These are phyloP conservation scores for Shinisaurus crocodilurus DNA, from an alignment of 2,113 vertebrate species.

Conservation along the genomic window DNA sequence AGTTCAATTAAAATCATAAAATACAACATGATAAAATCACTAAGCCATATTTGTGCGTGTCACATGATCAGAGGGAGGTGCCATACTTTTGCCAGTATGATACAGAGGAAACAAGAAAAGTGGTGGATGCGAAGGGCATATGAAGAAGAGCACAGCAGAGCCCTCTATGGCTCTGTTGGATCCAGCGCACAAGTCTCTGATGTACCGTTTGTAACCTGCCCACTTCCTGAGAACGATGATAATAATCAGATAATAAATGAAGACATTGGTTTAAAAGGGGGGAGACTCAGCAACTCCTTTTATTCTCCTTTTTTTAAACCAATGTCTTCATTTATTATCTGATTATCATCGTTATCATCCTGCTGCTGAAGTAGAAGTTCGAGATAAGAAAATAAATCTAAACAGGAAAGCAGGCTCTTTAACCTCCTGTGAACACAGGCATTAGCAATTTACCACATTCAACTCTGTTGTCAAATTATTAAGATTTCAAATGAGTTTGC, in stretches of 20 bases:
- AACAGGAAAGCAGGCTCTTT: not conserved
- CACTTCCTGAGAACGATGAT: not conserved
- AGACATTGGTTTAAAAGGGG: too few species aligned
- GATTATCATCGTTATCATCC: not conserved
- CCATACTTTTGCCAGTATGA: not conserved
- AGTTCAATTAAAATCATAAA: too few species aligned
- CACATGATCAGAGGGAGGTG: not conserved
- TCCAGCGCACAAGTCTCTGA: not conserved
- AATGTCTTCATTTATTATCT: not conserved
- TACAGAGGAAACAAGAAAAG: not conserved
- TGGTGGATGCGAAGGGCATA: not conserved
- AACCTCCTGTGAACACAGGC: not conserved
- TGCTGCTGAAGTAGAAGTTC: not conserved
- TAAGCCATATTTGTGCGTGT: not conserved
- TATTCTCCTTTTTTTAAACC: not conserved
- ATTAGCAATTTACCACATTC: not conserved
- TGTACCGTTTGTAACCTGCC: not conserved
- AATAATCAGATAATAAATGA: too few species aligned
- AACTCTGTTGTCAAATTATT: conserved; percentile 24
- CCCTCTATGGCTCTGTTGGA: not conserved
- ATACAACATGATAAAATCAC: too few species aligned
- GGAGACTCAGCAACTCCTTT: not conserved
- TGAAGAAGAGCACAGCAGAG: not conserved
- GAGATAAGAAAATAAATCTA: conserved; percentile 28
- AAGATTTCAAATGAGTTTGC: conserved; percentile 37